These are phyloP conservation scores for Apis cerana DNA, from an alignment of 1,140 invertebrate genomes.

Conservation along the genomic window DNA sequence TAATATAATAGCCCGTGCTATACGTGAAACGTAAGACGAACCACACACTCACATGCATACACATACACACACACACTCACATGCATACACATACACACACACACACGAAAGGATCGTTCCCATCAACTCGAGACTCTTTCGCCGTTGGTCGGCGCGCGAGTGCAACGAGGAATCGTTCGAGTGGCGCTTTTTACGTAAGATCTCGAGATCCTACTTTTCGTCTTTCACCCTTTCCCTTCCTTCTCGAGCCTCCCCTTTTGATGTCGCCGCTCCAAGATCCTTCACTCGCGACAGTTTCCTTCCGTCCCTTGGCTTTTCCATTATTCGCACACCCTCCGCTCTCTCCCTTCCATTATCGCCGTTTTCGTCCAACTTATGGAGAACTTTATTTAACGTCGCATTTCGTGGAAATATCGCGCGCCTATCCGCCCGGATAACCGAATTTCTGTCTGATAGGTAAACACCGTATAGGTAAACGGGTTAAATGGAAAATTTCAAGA, in stretches of 20 bases:
- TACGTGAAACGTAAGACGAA: too few species aligned
- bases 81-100: not conserved
- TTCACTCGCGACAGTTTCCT: not conserved
- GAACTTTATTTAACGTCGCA: not conserved
- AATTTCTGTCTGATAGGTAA: constrained; percentile 2
- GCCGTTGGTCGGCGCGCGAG: not conserved
- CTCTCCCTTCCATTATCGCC: constrained; percentile 7
- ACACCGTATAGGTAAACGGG: not conserved
- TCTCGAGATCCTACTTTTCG: not conserved
- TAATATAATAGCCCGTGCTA: too few species aligned
- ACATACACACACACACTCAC: not conserved
- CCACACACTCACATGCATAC: not conserved
- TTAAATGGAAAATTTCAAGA: too few species aligned
- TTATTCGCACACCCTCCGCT: not conserved
- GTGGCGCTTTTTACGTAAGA: constrained; percentile 19
- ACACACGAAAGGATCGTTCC: constrained; percentile 12
- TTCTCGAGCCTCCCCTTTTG: not conserved
- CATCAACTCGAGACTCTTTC: not conserved
- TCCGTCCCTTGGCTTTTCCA: not conserved
- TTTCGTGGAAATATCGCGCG: not conserved
- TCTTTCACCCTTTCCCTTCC: not conserved
- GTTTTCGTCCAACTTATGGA: not conserved
- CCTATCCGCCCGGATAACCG: not conserved
- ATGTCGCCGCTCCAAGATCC: not conserved
- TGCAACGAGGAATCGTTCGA: not conserved